Evolutionary conservation across 2,888 invertebrate genomes (phyloP), one percentile per base, ranked within the genome.

Genomic region (Allacma fusca): DNA sequence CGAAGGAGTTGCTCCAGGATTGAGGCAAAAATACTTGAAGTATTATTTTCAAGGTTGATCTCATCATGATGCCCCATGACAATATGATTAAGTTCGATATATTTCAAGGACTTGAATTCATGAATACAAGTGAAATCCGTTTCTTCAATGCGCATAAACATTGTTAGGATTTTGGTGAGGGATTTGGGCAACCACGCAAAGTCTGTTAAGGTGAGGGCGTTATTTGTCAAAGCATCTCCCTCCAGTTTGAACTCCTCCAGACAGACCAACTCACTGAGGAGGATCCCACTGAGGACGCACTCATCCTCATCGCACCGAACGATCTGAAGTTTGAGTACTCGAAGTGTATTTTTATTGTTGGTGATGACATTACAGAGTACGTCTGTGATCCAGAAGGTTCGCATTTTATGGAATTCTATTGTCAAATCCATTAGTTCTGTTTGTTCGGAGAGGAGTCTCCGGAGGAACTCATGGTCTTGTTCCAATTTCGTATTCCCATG

Each of bases 361-460:
- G 21, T 2, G 1, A 73, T 9, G 13, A 73, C 62, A 1, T 23
- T 21, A 1, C 12, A 7, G 19, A 73, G 64, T 1, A 73, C 34
- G 29, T 73, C 40, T 16, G 34, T 34, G 1, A 62, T 34, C 73
- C 73, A 73, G 9, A 59, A 13, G 1, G 73, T 62, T 12, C 62
- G 19, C 73, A 73, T 73, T 62, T 73, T 73, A 29, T 73, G 73
- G 59, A 59, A 23, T 64, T 73, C 73, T n/a, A 73, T 13, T 12
- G 34, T 40, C n/a, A 73, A 62, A 13, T 73, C 62, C 23, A 21
- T 21, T 23, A 73, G 29, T 23, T 62, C 5, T 23, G 13, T n/a
- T 73, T 73, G 73, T 23, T 59, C 28, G 5, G n/a, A 19, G 16
- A 73, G 26, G 21, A 73, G 62, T 4, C 28, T 29, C 23, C 28